phyloP scores from a whole-genome alignment of 1,140 invertebrate genomes.

The Aphis craccivora region DNA sequence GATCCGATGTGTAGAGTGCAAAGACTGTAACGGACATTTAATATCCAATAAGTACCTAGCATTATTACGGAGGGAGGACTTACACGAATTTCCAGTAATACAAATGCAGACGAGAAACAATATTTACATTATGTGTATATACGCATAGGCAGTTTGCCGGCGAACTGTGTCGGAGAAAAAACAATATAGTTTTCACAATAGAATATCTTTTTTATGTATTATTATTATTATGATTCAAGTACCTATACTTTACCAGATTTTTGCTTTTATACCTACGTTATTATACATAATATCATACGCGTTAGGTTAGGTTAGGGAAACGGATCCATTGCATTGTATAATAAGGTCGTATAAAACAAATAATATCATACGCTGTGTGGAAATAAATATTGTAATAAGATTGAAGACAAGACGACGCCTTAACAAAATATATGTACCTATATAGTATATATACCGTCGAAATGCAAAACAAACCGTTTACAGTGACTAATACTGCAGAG shows the following conservation, averaged over 20 bases:
- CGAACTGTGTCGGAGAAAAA: neutral
- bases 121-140: neutral
- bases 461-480: neutral
- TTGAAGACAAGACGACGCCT: neutral
- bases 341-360: neutral
- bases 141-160: too few relatives aligned
- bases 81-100: neutral
- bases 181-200: neutral
- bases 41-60: neutral
- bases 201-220: neutral
- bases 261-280: neutral
- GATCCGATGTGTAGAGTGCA: neutral
- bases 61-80: neutral
- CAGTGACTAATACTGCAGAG: neutral
- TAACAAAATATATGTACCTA: too few relatives aligned
- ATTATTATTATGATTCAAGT: neutral
- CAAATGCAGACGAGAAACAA: neutral
- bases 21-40: neutral
- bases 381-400: neutral
- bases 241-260: neutral
- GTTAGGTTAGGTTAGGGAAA: neutral
- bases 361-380: neutral
- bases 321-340: neutral
- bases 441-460: neutral
- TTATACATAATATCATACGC: neutral